Evolutionary conservation across 2,888 invertebrate genomes (phyloP), one percentile per base, ranked within the genome.

Genomic region (Andrena bicolor): DNA sequence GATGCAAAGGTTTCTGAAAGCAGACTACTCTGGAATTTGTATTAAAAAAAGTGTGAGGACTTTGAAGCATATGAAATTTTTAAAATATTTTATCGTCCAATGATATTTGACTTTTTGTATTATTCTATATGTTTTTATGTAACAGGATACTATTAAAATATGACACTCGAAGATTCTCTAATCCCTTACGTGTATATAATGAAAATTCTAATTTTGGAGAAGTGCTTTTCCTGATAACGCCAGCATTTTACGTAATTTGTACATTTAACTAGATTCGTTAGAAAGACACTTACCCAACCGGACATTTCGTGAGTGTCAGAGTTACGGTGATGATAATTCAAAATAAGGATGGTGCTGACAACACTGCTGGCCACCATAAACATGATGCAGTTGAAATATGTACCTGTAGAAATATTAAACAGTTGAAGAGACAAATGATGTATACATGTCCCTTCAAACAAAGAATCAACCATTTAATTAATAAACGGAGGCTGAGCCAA

Each of bases 381-480:
- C 99, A 99, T 99, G 95, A 99, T 99, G 95, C 99, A 99, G 96
- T 99, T 99, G 96, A 99, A 99, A 95, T 99, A 99, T 90, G 99
- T 99, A 94, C 97, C 98, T 97, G 95, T 87, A 95, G 93, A 88
- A 73, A 83, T 82, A 84, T 41, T 48, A 23, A 23, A 20, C 8
- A 28, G 6, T 20, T 76, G 1, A 26, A 6, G 8, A 16, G 60
- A 23, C 49, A 20, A 0, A 26, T 26, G 6, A 41, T 10, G n/a
- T 20, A 64, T 20, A 51, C 20, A 20, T 41, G 16, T 5, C 16
- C 41, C 41, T 16, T 5, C 41, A 16, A 41, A 41, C 13, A 16
- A 41, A 41, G 41, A 41, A 41, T 16, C 16, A 13, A 13, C 13
- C 4, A 41, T 41, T 13, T 41, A 41, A 41, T 41, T 41, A 41